A percentile compares a stretch with the other conserved stretches of the same genome.
Evolutionary conservation across 2,888 invertebrate genomes (phyloP).

Genomic region (Volucella bombylans): DNA sequence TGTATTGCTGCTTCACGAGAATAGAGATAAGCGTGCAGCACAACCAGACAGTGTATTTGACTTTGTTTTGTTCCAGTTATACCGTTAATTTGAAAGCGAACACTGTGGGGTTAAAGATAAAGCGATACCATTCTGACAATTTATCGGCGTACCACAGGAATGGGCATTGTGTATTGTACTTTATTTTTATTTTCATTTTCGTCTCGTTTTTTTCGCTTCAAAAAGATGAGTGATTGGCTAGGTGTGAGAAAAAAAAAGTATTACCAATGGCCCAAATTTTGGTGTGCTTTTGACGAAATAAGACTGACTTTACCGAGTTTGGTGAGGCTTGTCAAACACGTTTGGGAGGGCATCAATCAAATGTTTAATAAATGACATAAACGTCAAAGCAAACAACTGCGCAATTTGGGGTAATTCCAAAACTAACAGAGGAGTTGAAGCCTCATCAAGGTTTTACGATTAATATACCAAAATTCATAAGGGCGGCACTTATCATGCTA

Average conservation of each 20-base stretch:
- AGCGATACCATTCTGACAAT: conserved; percentile 45
- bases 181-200: too few relatives aligned
- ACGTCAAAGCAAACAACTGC: too few relatives aligned
- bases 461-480: too few relatives aligned
- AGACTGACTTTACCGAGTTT: too few relatives aligned
- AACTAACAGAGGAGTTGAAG: too few relatives aligned
- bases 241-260: not conserved
- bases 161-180: not conserved
- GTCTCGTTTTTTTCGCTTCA: not conserved
- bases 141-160: conserved; percentile 25
- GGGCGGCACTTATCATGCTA: too few relatives aligned
- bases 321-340: too few relatives aligned
- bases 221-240: conserved; percentile 33
- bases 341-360: too few relatives aligned
- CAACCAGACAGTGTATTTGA: conserved; percentile 38
- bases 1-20: conserved; percentile 9
- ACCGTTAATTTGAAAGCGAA: conserved; percentile 68
- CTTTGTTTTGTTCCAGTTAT: conserved; percentile 50
- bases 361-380: too few relatives aligned
- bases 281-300: too few relatives aligned
- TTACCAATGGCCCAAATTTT: not conserved
- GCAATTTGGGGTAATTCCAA: too few relatives aligned
- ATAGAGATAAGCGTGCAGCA: conserved; percentile 39
- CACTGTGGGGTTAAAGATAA: conserved; percentile 59
- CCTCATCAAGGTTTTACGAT: too few relatives aligned